A percentile compares a stretch with the other conserved stretches of the same genome.
Evolutionary conservation across 2,113 vertebrate species (phyloP).

Genomic region (Junco hyemalis): DNA sequence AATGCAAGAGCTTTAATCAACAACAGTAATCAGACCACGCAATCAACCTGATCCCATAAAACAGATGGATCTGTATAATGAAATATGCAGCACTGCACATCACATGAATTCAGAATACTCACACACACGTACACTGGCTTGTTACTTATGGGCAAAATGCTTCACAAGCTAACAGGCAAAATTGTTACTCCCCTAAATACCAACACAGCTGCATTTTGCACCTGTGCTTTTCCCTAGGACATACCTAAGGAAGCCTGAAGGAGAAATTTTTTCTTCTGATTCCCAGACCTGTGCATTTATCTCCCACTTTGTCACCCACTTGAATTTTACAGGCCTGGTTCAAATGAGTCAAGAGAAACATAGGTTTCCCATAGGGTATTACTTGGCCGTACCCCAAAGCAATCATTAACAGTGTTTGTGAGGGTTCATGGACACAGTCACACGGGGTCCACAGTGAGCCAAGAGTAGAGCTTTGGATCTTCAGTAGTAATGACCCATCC

Average conservation of each 20-base stretch:
- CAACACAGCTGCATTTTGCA: neutral
- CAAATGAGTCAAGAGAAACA: neutral
- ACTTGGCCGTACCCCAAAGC: neutral
- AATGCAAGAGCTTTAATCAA: neutral
- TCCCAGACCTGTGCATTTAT: neutral
- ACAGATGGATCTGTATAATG: neutral
- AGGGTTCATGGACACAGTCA: neutral
- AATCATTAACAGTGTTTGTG: neutral
- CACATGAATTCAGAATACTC: neutral
- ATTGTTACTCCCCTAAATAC: rapidly evolving
- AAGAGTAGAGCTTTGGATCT: neutral
- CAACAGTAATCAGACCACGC: neutral
- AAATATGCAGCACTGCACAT: neutral
- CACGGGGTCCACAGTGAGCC: neutral
- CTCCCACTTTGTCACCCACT: neutral
- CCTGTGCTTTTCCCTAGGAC: neutral
- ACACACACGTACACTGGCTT: neutral
- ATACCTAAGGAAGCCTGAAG: neutral
- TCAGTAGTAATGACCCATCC: neutral
- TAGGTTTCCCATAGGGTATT: neutral
- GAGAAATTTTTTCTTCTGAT: neutral
- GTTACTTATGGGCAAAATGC: neutral
- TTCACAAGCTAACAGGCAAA: neutral
- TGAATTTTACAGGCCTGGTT: neutral
- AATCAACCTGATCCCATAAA: neutral